Evolutionary conservation across 2,888 invertebrate species (phyloP), one percentile per base, ranked within the genome.

Genomic region (Lordiphosa fenestrarum): DNA sequence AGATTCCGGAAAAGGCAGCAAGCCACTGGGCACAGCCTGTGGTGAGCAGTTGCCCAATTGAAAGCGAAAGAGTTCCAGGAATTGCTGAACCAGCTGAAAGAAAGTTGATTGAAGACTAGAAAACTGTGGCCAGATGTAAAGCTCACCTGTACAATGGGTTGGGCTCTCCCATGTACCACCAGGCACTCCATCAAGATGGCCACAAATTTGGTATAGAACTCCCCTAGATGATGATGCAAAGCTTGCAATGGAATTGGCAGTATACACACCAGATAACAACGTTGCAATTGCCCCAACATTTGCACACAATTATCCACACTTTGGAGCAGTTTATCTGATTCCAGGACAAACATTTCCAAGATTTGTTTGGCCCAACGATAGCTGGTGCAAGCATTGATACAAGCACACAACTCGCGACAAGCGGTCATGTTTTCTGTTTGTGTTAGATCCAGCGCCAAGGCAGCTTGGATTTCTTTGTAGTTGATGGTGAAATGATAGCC

Each of bases 361-460:
- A 89, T 76, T 33, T 57, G 71, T 64, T 89, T 86, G 3, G 87
- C 85, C 89, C 89, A 89, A 5, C 88, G 85, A 49, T 84, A 88
- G 13, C 76, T 78, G 3, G 83, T 86, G 53, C 73, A 73, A 2
- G 80, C 83, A 33, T 69, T 81, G 5, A 87, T 69, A 1, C 63
- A 53, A 0, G 65, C 62, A 6, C 86, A 85, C 0, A 74, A 42
- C 30, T 71, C 55, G 6, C 77, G 66, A 25, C 73, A 86, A 1
- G 69, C 58, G 0, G 48, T 52, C 23, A 83, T 35, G 4, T 53
- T 47, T 3, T 67, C 35, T 0, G 62, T 15, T 25, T 59, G 51
- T 1, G 41, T 64, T 1, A 77, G 33, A 41, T 76, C 75, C 2
- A 36, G 30, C n/a, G 54, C 13, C 6, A 85, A 66, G 3, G 56